Evolutionary conservation across 2,888 invertebrate genomes (phyloP).

Genomic region (Cinara cedri): DNA sequence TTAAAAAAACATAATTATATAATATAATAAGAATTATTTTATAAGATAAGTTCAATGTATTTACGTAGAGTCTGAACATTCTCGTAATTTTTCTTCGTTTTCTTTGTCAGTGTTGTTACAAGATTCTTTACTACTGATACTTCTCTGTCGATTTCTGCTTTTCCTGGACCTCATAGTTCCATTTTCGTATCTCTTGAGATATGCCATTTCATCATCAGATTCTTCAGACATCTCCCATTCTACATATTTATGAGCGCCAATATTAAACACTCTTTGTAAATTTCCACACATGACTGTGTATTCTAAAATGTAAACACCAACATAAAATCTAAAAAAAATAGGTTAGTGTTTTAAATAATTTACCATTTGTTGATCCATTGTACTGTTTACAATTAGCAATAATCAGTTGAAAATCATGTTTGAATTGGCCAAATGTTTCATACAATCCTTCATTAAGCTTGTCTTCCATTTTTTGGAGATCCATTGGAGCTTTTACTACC

Average conservation of each 20-base stretch:
- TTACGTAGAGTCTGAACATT: constrained; percentile 44
- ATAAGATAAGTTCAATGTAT: background rate
- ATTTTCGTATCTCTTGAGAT: constrained; percentile 53
- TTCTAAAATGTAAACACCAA: constrained; percentile 66
- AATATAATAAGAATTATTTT: background rate
- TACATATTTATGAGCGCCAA: constrained; percentile 81
- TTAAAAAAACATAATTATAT: background rate
- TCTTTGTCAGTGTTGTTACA: constrained; percentile 55
- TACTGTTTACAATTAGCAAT: constrained; percentile 91
- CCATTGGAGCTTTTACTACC: constrained; percentile 78
- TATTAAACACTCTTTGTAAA: constrained; percentile 79
- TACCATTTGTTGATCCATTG: constrained; percentile 92
- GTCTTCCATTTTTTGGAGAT: constrained; percentile 85
- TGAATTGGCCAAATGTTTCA: constrained; percentile 78
- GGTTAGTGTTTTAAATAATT: constrained; percentile 59
- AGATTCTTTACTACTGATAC: constrained; percentile 51
- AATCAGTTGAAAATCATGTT: constrained; percentile 87
- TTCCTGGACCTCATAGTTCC: constrained; percentile 55
- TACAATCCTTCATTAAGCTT: constrained; percentile 83
- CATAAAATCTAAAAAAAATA: constrained; percentile 54
- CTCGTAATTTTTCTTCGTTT: constrained; percentile 55
- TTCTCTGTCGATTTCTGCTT: constrained; percentile 42
- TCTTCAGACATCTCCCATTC: constrained; percentile 80
- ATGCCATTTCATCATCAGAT: constrained; percentile 61
- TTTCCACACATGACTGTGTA: constrained; percentile 88